A percentile compares a stretch with the other conserved stretches of the same genome.
These are phyloP conservation scores for Craniophora ligustri DNA, from an alignment of 2,888 invertebrate species.

Conservation along the genomic window DNA sequence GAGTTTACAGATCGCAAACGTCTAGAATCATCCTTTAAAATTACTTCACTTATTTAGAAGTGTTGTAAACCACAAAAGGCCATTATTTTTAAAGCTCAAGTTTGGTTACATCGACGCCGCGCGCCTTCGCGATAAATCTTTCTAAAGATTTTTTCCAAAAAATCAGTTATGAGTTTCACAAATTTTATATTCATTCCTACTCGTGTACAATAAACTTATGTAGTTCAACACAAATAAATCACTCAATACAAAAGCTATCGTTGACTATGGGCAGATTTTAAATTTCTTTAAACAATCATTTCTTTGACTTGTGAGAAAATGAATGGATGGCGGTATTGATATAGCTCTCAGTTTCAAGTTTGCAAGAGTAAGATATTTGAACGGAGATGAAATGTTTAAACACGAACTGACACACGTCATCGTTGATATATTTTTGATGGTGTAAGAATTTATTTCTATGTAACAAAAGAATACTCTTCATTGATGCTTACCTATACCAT, in stretches of 20 bases:
- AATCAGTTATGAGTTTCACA: constrained; percentile 59
- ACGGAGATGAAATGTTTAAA: background rate
- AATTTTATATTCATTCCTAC: constrained; percentile 56
- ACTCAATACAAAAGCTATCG: constrained; percentile 59
- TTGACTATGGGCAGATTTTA: constrained; percentile 56
- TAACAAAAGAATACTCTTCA: too few species aligned
- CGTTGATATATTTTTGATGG: background rate
- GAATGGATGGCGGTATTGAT: constrained; percentile 21
- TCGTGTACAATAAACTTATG: constrained; percentile 39
- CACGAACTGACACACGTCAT: background rate
- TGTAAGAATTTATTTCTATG: background rate
- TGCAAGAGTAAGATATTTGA: constrained; percentile 16
- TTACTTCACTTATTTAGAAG: constrained; percentile 14
- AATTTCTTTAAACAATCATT: constrained; percentile 60
- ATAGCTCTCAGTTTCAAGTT: constrained; percentile 20
- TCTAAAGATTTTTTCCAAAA: constrained; percentile 43
- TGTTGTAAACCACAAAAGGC: constrained; percentile 20
- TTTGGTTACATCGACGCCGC: constrained; percentile 42
- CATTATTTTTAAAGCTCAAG: constrained; percentile 9
- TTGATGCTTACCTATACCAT: too few species aligned
- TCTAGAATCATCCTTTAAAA: constrained; percentile 15
- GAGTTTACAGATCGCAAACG: constrained; percentile 9
- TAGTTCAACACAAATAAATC: constrained; percentile 65
- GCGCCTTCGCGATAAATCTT: constrained; percentile 57
- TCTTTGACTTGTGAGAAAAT: constrained; percentile 20